Evolutionary conservation across 2,888 invertebrate genomes (phyloP), one percentile per base, ranked within the genome.

Genomic region (Cheilosia impressa): DNA sequence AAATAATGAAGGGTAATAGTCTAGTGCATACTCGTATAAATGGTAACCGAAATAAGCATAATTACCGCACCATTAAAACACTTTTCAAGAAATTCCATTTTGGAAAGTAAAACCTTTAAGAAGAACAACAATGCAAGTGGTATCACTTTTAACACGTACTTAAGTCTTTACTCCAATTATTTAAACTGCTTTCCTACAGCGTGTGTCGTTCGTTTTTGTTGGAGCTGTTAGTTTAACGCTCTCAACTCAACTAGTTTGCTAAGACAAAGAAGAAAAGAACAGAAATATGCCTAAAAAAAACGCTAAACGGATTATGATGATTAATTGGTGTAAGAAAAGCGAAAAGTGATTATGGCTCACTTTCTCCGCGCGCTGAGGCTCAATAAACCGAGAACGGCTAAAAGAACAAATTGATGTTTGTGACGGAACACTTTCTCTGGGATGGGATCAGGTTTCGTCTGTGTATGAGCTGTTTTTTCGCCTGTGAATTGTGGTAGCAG

Each of bases 271-370:
- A 9, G 17, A 2, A 27, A 38, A 22, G 43, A 17, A 45, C 31
- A 34, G 13, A 43, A 52, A 53, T n/a, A 66, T n/a, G 41, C 22
- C 17, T 50, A 75, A 43, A 24, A 69, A 62, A 31, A 62, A 45
- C 17, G 3, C 50, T 31, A 55, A 65, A 24, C 45, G 27, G 58
- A 60, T 52, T 68, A 58, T 60, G 52, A 62, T 77, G 53, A 68
- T 76, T 66, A 82, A 82, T 77, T 77, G 77, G n/a, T 60, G 13
- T 38, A 58, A 45, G 62, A 77, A 82, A 82, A 82, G 72, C 60
- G 82, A 77, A 82, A 82, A 82, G 72, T 60, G 71, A 82, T 82
- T 82, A 72, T 77, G 58, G 76, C 76, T 71, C 76, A 77, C 82
- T 82, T 82, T 82, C 82, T 72, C 82, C 55, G 76, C n/a, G 53